Evolutionary conservation across 2,797 vertebrate species (phyloP).

Genomic region (Lagodon rhomboides): DNA sequence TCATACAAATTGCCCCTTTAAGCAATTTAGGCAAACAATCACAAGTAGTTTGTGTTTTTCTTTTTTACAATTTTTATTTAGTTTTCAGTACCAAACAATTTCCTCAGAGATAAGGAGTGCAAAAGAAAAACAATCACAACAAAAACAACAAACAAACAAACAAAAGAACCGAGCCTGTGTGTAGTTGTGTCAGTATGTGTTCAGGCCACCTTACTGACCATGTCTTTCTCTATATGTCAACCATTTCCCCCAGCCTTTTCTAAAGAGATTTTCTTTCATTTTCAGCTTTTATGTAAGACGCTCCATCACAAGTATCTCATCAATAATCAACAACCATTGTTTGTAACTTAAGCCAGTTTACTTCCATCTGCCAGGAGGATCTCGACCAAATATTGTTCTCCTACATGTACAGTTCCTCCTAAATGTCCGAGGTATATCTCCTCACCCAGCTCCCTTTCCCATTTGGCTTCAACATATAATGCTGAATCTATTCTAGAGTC

Average conservation of each 20-base stretch:
- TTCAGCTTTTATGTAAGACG: not conserved
- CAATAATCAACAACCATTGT: not conserved
- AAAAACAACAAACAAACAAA: no score
- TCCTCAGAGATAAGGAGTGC: no score
- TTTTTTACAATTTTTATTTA: no score
- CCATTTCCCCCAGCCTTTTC: not conserved
- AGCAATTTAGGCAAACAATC: no score
- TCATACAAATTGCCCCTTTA: no score
- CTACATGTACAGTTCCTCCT: not conserved
- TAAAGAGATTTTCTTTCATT: not conserved
- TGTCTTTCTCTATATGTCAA: not conserved
- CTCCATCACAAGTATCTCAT: not conserved
- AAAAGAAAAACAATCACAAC: no score
- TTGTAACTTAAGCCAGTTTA: not conserved
- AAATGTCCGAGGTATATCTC: not conserved
- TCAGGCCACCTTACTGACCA: not conserved
- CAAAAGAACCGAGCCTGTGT: no score
- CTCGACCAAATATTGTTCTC: not conserved
- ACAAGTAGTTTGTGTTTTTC: no score
- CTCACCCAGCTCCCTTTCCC: no score
- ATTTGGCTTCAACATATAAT: no score
- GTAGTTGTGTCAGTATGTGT: not conserved
- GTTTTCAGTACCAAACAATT: no score
- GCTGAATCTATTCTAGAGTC: no score
- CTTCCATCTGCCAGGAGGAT: not conserved